Evolutionary conservation across 2,888 invertebrate genomes (phyloP).

Genomic region (Acanthosoma haemorrhoidale): DNA sequence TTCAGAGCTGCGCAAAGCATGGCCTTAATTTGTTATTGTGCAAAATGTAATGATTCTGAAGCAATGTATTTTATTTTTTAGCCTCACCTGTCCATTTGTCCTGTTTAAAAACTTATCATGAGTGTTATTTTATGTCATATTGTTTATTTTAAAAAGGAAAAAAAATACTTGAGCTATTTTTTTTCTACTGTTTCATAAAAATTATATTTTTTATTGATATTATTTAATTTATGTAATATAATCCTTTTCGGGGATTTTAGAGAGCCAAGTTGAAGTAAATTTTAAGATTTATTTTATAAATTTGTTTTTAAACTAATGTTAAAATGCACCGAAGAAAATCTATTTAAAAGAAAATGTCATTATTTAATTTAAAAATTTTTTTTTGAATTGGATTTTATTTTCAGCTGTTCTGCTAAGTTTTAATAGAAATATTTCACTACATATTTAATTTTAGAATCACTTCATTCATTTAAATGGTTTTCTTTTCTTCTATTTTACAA

Average conservation of each 20-base stretch:
- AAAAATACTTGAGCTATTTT: neutral
- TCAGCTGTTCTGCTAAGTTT: neutral
- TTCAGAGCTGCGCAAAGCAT: neutral
- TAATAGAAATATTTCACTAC: neutral
- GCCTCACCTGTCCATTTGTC: neutral
- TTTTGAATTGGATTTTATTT: neutral
- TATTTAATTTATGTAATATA: neutral
- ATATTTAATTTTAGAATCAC: constrained; percentile 6
- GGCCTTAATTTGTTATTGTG: neutral
- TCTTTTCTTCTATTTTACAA: neutral
- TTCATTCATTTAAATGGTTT: neutral
- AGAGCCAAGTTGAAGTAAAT: neutral
- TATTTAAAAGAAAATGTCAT: neutral
- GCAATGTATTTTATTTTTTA: neutral
- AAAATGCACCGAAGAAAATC: neutral
- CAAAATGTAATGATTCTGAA: constrained; percentile 5
- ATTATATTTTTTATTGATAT: constrained; percentile 10
- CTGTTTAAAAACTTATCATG: neutral
- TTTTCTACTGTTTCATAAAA: neutral
- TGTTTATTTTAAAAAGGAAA: constrained; percentile 11
- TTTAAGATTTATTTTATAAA: neutral
- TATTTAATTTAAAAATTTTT: neutral
- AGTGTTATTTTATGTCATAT: constrained; percentile 10
- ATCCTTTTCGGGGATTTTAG: neutral
- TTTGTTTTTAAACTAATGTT: neutral